Conservation (phyloP, 1,140 invertebrate genomes). For the Drosophila ananassae region DNA sequence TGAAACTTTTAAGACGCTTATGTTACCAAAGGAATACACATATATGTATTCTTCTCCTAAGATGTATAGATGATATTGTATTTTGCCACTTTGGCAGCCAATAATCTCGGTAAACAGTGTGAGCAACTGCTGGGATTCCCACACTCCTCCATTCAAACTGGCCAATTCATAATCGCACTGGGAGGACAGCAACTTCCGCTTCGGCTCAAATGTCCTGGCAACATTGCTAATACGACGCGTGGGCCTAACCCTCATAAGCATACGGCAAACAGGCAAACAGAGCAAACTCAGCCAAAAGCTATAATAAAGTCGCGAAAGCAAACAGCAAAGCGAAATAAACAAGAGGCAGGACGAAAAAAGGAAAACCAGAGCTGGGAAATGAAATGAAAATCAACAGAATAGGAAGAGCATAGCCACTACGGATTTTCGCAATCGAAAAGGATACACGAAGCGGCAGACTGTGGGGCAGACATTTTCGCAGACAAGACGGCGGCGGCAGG, state of each 20-base stretch:
- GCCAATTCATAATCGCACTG: constrained; percentile 57
- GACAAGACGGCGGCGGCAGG: constrained; percentile 63
- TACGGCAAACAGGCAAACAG: constrained; percentile 74
- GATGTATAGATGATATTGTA: background rate
- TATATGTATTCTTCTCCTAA: background rate
- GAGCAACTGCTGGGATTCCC: constrained; percentile 58
- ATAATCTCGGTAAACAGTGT: constrained; percentile 48
- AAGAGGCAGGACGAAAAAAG: constrained; percentile 37
- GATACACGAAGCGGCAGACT: constrained; percentile 56
- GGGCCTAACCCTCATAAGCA: constrained; percentile 73
- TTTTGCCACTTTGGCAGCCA: constrained; percentile 41
- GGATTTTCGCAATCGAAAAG: constrained; percentile 69
- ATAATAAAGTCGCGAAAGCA: constrained; percentile 80
- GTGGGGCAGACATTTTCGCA: constrained; percentile 54
- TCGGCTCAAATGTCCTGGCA: constrained; percentile 13
- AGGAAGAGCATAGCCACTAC: constrained; percentile 42
- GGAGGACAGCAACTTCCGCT: constrained; percentile 25
- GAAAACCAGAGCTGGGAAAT: constrained; percentile 53
- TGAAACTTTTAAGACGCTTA: background rate
- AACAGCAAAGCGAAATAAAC: constrained; percentile 74
- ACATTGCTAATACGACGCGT: constrained; percentile 71
- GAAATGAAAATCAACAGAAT: constrained; percentile 76
- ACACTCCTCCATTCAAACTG: constrained; percentile 12
- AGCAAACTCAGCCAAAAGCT: constrained; percentile 78
- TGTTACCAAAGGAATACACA: background rate